phyloP scores from a whole-genome alignment of 2,888 invertebrate genomes.

The Drosophila kokeensis region DNA sequence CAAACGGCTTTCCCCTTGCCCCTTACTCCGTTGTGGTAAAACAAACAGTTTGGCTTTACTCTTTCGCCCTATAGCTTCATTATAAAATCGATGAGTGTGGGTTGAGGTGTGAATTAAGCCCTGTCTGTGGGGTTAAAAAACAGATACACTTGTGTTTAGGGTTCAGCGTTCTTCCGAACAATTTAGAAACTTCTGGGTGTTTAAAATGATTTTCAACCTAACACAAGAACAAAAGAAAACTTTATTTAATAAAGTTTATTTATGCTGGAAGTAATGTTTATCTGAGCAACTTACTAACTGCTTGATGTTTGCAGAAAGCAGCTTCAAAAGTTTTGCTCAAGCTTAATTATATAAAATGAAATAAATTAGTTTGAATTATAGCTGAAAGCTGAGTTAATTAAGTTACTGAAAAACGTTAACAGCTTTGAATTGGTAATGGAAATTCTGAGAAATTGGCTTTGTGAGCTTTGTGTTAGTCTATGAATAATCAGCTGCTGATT shows the following conservation, averaged over 20 bases:
- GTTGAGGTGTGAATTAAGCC: constrained; percentile 45
- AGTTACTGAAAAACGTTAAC: not conserved
- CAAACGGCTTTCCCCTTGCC: constrained; percentile 10
- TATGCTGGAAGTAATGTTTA: not conserved
- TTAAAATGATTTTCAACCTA: not conserved
- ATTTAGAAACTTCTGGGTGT: not conserved
- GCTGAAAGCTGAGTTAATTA: not conserved
- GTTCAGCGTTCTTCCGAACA: not conserved
- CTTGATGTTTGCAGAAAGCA: not conserved
- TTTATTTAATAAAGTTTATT: not conserved
- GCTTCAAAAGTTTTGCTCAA: not conserved
- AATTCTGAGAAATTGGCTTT: not conserved
- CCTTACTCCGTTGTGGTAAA: constrained; percentile 45
- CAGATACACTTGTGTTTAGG: constrained; percentile 8
- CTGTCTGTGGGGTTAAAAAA: constrained; percentile 11
- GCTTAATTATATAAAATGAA: not conserved
- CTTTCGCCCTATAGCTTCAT: constrained; percentile 58
- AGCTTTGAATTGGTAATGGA: not conserved
- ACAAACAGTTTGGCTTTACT: constrained; percentile 57
- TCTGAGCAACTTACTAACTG: not conserved
- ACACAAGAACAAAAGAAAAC: constrained; percentile 3
- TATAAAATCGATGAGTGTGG: constrained; percentile 63
- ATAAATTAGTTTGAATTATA: constrained; percentile 3
- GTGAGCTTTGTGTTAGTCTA: not conserved
- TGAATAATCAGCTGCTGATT: not conserved